phyloP scores from a whole-genome alignment of 2,888 invertebrate genomes.

The Drosophila suboccidentalis region DNA sequence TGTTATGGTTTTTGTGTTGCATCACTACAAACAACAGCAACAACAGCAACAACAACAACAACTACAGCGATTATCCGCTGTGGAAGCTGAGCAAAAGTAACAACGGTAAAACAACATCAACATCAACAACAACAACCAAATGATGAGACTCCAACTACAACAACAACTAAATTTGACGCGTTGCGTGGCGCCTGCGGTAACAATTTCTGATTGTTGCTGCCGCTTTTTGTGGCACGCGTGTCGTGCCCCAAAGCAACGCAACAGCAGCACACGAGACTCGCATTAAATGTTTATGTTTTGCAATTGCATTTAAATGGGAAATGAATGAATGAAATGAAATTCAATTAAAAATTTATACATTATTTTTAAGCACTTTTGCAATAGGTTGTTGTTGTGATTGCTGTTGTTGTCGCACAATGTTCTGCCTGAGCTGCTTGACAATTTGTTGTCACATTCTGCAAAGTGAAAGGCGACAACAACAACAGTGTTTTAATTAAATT shows the following conservation, averaged over 20 bases:
- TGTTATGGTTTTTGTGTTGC: conserved; percentile 40
- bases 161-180: conserved; percentile 71
- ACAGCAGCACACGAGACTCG: conserved; percentile 10
- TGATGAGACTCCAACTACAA: conserved; percentile 29
- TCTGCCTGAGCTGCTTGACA: conserved; percentile 54
- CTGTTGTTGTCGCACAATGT: conserved; percentile 27
- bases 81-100: conserved; percentile 15
- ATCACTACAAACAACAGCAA: conserved; percentile 14
- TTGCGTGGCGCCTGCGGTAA: conserved; percentile 57
- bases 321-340: background rate
- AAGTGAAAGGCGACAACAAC: conserved; percentile 64
- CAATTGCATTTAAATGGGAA: conserved; percentile 8
- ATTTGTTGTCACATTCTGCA: conserved; percentile 41
- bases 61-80: conserved; percentile 2
- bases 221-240: conserved; percentile 10
- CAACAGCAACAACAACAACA: conserved; percentile 3
- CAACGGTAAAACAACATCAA: conserved; percentile 26
- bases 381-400: background rate
- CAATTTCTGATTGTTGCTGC: conserved; percentile 28
- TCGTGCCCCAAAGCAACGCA: background rate
- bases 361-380: background rate
- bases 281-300: conserved; percentile 13
- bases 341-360: conserved; percentile 11
- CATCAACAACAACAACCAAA: conserved; percentile 20
- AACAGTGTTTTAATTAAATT: conserved; percentile 63